Evolutionary conservation across 2,888 invertebrate species (phyloP).

Genomic region (Muschampia plurimacula): DNA sequence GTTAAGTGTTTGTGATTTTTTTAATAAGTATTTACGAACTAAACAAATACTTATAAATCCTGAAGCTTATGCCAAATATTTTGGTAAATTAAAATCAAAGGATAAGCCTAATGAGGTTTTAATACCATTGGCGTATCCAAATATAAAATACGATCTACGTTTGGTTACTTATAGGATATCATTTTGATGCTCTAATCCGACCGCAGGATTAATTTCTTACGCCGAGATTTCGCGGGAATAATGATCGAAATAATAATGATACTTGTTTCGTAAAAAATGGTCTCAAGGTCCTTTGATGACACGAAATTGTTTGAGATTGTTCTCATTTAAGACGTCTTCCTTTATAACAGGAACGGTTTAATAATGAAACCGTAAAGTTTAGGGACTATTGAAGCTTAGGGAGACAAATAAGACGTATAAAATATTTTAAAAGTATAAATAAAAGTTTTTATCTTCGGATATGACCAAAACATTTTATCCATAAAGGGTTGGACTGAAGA

Average conservation of each 20-base stretch:
- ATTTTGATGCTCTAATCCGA: conserved; percentile 63
- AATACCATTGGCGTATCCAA: conserved; percentile 45
- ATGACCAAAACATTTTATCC: not conserved
- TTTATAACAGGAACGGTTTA: not conserved
- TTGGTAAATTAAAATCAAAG: not conserved
- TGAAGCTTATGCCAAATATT: not conserved
- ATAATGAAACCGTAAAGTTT: not conserved
- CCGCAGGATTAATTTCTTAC: conserved; percentile 64
- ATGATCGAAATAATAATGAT: conserved; percentile 49
- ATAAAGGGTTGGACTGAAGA: not conserved
- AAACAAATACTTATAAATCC: no score
- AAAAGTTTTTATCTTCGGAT: not conserved
- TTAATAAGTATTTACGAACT: no score
- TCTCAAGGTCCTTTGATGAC: not conserved
- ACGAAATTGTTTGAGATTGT: conserved; percentile 24
- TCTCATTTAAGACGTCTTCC: conserved; percentile 9
- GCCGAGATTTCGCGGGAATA: conserved; percentile 52
- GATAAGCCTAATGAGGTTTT: not conserved
- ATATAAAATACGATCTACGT: conserved; percentile 39
- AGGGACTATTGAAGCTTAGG: not conserved
- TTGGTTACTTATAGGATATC: conserved; percentile 56
- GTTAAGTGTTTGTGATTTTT: no score
- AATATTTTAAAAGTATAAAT: not conserved
- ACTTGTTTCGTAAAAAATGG: conserved; percentile 25
- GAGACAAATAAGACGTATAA: not conserved